Evolutionary conservation across 2,113 vertebrate genomes (phyloP), one percentile per base, ranked within the genome.

Genomic region (Marcusenius ussheri): DNA sequence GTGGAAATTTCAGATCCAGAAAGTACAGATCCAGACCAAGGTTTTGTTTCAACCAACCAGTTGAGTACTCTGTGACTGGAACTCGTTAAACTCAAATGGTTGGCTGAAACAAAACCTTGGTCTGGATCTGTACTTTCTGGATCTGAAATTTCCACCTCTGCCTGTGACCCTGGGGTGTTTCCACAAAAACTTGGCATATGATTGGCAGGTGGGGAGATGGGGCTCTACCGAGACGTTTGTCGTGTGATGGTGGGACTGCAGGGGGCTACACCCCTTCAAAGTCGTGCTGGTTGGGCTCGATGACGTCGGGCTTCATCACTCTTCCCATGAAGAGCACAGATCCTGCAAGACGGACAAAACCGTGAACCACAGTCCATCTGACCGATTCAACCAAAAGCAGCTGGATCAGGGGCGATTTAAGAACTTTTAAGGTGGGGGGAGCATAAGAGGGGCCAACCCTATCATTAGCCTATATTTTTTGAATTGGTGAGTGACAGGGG

Each of bases 251-350:
- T 46, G 80, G 50, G 86, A 47, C 80, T 58, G 45, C 86, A 80
- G 83, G 47, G 35, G 84, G 77, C 94, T 97, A 99, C 93, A 98
- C 96, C 91, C 96, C 97, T 91, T 99, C 97, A 47, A 98, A 98
- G 91, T 98, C 97, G 0, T 96, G 96, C 93, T 97, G 97, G 35
- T 93, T 97, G 62, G 96, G 88, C 74, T 97, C 98, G 93, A 98
- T 95, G 87, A 97, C 95, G 93, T 99, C 98, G 0, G 98, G 98
- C 92, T 97, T 98, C 98, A 99, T 97, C 89, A 99, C 97, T 93
- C 98, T 95, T 88, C 98, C 98, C 97, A 99, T 98, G 94, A 99
- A 99, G 56, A 99, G 93, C 92, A 99, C 95, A 0, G 96, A 96
- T 15, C 97, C 98, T 99, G 89, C 7, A 46, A 49, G 47, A 62